Percentiles rank a stretch among this genome's conserved stretches.
phyloP scores from a whole-genome alignment of 2,797 vertebrate species.

The Gobio occitaniae region DNA sequence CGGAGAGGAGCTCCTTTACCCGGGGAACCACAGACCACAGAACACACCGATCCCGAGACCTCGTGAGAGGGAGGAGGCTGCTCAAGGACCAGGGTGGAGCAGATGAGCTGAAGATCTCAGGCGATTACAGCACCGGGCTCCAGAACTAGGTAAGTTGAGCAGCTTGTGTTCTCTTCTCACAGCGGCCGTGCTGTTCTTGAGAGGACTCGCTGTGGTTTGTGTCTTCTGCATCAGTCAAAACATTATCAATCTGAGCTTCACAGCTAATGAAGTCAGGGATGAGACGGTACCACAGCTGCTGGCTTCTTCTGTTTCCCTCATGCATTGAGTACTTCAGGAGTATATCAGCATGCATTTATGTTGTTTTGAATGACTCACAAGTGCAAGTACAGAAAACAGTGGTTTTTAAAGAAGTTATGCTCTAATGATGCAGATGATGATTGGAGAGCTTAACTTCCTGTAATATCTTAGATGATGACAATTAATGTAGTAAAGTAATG shows the following conservation, averaged over 20 bases:
- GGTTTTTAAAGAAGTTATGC: neutral
- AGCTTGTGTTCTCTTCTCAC: conserved; percentile 60
- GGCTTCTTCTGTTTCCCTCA: neutral
- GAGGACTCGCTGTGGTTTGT: conserved; percentile 57
- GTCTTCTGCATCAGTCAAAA: conserved; percentile 70
- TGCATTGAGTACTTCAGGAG: neutral
- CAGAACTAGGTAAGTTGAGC: conserved; percentile 77
- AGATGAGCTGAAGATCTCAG: conserved; percentile 51
- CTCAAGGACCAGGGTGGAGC: conserved; percentile 58
- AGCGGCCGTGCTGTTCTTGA: conserved; percentile 45
- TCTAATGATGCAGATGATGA: neutral
- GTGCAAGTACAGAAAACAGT: neutral
- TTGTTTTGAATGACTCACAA: neutral
- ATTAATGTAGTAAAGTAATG: neutral
- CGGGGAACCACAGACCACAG: conserved; percentile 61
- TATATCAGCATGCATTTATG: neutral
- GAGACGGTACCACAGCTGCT: neutral
- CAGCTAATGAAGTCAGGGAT: conserved; percentile 60
- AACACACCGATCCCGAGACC: conserved; percentile 72
- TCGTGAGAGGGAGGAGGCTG: conserved; percentile 60
- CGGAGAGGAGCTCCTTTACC: conserved; percentile 68
- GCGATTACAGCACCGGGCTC: conserved; percentile 63
- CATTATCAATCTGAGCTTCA: conserved; percentile 71
- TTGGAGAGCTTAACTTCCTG: neutral
- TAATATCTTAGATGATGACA: neutral